Conservation (phyloP, 1,140 invertebrate species). For the Anagrus nilaparvatae region DNA sequence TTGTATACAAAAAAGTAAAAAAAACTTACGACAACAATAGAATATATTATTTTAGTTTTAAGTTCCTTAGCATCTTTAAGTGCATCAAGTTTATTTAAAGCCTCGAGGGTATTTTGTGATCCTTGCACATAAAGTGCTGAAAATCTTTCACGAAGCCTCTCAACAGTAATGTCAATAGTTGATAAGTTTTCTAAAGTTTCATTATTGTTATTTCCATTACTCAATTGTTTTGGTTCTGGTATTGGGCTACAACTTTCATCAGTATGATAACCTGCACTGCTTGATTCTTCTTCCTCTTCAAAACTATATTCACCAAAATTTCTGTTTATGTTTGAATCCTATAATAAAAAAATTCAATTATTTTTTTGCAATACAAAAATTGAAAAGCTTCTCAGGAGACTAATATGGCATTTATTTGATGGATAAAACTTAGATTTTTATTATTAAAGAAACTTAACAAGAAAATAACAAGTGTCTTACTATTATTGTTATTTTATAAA, state of each 20-base stretch:
- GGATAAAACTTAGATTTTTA: too few species aligned
- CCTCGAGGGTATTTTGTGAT: constrained; percentile 75
- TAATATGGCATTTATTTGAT: too few species aligned
- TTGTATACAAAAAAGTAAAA: too few species aligned
- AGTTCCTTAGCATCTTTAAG: constrained; percentile 73
- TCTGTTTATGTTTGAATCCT: constrained; percentile 9
- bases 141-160: constrained; percentile 63
- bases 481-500: too few species aligned
- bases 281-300: constrained; percentile 28
- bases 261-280: constrained; percentile 34
- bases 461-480: too few species aligned
- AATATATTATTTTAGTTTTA: constrained; percentile 89
- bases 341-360: not conserved
- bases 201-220: not conserved
- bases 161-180: constrained; percentile 32
- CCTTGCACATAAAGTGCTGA: constrained; percentile 73
- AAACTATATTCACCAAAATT: constrained; percentile 21
- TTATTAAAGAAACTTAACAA: too few species aligned
- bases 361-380: too few species aligned
- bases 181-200: constrained; percentile 14
- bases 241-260: constrained; percentile 34
- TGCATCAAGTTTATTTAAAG: constrained; percentile 65
- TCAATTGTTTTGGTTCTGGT: constrained; percentile 19
- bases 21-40: constrained; percentile 81
- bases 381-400: too few species aligned